A percentile compares a stretch with the other conserved stretches of the same genome.
Evolutionary conservation across 2,113 vertebrate genomes (phyloP).

Genomic region (Pterocles gutturalis): DNA sequence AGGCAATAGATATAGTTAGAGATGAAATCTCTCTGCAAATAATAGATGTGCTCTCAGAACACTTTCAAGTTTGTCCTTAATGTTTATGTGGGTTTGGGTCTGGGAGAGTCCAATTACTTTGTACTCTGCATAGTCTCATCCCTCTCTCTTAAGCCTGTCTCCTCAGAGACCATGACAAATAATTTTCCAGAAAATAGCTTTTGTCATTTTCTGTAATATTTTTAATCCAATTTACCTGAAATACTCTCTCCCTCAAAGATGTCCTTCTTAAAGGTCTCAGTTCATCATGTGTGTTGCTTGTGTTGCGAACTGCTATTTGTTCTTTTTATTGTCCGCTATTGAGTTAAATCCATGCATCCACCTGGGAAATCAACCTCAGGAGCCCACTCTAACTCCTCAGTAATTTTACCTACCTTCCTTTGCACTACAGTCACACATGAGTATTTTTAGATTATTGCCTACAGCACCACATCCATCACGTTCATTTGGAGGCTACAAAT

Average conservation of each 20-base stretch:
- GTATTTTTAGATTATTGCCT: not conserved
- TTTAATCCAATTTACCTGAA: not conserved
- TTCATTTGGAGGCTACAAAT: not conserved
- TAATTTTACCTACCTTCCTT: not conserved
- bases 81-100: not conserved
- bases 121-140: not conserved
- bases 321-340: not conserved
- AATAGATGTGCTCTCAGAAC: accelerated
- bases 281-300: not conserved
- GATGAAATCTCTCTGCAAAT: not conserved
- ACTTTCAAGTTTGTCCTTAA: not conserved
- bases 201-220: not conserved
- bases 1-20: not conserved
- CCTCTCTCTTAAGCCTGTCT: not conserved
- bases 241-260: not conserved
- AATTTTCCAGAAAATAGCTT: not conserved
- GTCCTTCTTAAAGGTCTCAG: not conserved
- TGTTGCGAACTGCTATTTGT: not conserved
- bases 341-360: not conserved
- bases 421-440: not conserved
- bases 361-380: not conserved
- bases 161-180: not conserved
- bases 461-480: not conserved
- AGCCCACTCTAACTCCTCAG: not conserved
- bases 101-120: not conserved